Base-by-base conservation (phyloP, 2,113 vertebrate genomes). In the Dolichallabes microphthalmus region DNA sequence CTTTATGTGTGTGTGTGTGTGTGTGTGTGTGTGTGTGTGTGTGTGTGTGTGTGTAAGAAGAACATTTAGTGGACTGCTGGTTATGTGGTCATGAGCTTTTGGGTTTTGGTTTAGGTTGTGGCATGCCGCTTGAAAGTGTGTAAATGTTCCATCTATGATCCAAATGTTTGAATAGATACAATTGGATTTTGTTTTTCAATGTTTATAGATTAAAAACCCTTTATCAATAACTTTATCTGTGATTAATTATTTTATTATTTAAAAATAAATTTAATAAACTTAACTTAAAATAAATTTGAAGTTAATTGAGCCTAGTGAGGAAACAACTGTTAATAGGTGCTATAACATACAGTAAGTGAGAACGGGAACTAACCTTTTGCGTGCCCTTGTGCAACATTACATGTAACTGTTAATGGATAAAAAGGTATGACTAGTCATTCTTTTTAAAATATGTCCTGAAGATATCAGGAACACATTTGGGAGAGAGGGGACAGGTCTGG, bases 1-100 rank as follows among this genome's bases (percentile, higher is more conserved):
- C 45, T 64, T 32, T 64, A 5, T 61, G 58, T 61, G 60, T 66
- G 80, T 83, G 71, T 76, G 73, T 82, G 71, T 55, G 25, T 82
- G 60, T 35, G 57, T 77, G 81, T n/a, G 66, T 64, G 84, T 57
- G 50, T 74, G 27, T 27, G 61, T 27, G 60, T 14, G n/a, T 64
- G 11, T 13, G 61, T 64, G 63, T 66, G 63, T 30, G 27, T 66
- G 27, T 27, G 15, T 39, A 35, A 32, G 64, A 68, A 32, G 27
- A 64, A 27, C 0, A 30, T 14, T 30, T 66, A 27, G 11, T 14
- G n/a, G n/a, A 66, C n/a, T 4, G n/a, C n/a, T 69, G 30, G 66
- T 69, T 69, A 35, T 45, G 15, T n/a, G 64, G 64, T 68, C 27
- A 32, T 14, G 27, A 32, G 13, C 12, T 68, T 2, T 0, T 2